Base-by-base conservation (phyloP, 2,113 vertebrate species). In the Pimephales promelas region DNA sequence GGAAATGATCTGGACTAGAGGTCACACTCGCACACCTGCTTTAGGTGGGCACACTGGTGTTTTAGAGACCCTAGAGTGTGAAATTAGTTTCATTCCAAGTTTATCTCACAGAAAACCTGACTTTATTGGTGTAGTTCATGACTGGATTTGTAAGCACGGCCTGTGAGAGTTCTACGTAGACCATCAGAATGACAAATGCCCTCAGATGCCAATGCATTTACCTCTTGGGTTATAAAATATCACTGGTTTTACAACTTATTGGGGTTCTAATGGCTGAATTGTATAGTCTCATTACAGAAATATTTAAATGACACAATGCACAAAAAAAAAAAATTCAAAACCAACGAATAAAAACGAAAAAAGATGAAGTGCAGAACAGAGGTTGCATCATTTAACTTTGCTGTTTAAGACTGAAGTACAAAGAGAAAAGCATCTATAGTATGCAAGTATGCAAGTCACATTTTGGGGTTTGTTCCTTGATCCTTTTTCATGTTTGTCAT, bases 21-120 rank as follows among this genome's bases (percentile, higher is more conserved):
- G 84, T 77, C 31, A 72, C 49, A 54, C n/a, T 57, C 47, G 10
- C 66, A 24, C 56, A 82, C 79, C 72, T 78, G 72, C 43, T 62
- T 86, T 26, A 26, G 40, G 76, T 71, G 59, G 18, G 28, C 47
- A 70, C 26, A 28, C 18, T 49, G 62, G 49, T 71, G 45, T 71
- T 64, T 66, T 26, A 78, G 34, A 52, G 72, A 57, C 77, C 57
- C 40, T 59, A 24, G 36, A 28, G 77, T 79, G 77, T 47, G 49
- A 26, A 62, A 85, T 64, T 62, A 74, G 59, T 83, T 47, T 43
- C 49, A 62, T 40, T 71, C 18, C 34, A 11, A 34, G 57, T 20
- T 78, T 64, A 70, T 72, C 75, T 49, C 52, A 78, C 40, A 62
- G 36, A 54, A 72, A 61, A 78, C 34, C n/a, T 64, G 59, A 49